Percentiles rank a stretch among this genome's conserved stretches.
Evolutionary conservation across 1,140 invertebrate genomes (phyloP).

Genomic region (Hyles vespertilio): DNA sequence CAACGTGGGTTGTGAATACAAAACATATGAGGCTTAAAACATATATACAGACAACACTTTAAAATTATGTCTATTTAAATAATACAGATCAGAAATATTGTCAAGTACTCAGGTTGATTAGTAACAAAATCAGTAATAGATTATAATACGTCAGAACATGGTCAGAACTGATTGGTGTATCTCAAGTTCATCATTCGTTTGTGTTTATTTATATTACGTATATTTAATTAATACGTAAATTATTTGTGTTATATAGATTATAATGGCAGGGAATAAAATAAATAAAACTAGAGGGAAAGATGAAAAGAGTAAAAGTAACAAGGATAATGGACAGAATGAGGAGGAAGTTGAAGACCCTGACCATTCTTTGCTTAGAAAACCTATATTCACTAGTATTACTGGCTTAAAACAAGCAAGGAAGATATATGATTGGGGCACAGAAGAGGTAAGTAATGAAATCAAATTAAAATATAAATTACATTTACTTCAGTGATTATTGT

Average conservation of each 20-base stretch:
- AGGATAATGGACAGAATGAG: constrained; percentile 32
- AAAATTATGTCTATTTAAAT: no score
- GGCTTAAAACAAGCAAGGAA: constrained; percentile 78
- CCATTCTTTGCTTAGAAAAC: constrained; percentile 78
- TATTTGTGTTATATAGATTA: constrained; percentile 29
- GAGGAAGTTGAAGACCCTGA: constrained; percentile 68
- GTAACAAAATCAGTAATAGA: no score
- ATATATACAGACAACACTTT: no score
- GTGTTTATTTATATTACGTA: background rate
- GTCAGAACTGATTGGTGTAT: background rate
- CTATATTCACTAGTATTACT: constrained; percentile 78
- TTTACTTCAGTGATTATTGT: constrained; percentile 6
- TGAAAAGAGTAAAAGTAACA: constrained; percentile 53
- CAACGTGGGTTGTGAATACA: background rate
- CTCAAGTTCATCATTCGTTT: background rate
- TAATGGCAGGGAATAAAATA: constrained; percentile 70
- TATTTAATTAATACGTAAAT: background rate
- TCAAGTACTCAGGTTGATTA: no score
- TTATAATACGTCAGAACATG: no score
- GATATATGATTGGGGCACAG: constrained; percentile 78
- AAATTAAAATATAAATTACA: background rate
- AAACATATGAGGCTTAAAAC: background rate
- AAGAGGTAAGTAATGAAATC: constrained; percentile 69
- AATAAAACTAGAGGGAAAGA: constrained; percentile 64
- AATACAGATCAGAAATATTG: no score